Evolutionary conservation across 2,113 vertebrate species (phyloP).

Genomic region (Semicossyphus pulcher): DNA sequence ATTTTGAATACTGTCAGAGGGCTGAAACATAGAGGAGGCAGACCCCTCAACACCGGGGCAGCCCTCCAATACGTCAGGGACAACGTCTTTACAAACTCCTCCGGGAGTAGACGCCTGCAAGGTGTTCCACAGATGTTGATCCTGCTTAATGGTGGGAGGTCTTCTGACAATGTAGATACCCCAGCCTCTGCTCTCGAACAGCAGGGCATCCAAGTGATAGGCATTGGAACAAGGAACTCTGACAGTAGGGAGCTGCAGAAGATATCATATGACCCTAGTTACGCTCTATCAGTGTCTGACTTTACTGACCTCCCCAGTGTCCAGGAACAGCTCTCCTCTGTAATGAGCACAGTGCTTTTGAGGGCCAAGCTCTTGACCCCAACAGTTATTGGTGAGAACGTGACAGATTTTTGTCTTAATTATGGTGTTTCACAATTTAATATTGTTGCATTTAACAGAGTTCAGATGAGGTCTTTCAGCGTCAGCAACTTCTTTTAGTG

Average conservation of each 20-base stretch:
- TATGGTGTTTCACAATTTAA: background rate
- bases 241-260: constrained; percentile 51
- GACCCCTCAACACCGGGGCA: no score
- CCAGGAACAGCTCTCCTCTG: constrained; percentile 45
- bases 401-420: no score
- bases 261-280: constrained; percentile 53
- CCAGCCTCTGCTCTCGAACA: constrained; percentile 60
- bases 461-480: no score
- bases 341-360: background rate
- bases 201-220: constrained; percentile 43
- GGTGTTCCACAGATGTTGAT: constrained; percentile 84
- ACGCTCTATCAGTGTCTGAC: constrained; percentile 50
- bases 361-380: constrained; percentile 6
- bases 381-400: constrained; percentile 28
- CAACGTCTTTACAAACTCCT: constrained; percentile 81
- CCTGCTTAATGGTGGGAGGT: constrained; percentile 63
- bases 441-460: rapidly evolving
- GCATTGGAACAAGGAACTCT: constrained; percentile 52
- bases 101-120: constrained; percentile 86
- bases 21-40: no score
- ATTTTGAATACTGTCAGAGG: no score
- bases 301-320: constrained; percentile 58
- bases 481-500: no score
- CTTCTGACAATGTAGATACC: constrained; percentile 56
- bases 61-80: constrained; percentile 53